Evolutionary conservation across 1,140 invertebrate genomes (phyloP), one percentile per base, ranked within the genome.

Genomic region (Drosophila willistoni): DNA sequence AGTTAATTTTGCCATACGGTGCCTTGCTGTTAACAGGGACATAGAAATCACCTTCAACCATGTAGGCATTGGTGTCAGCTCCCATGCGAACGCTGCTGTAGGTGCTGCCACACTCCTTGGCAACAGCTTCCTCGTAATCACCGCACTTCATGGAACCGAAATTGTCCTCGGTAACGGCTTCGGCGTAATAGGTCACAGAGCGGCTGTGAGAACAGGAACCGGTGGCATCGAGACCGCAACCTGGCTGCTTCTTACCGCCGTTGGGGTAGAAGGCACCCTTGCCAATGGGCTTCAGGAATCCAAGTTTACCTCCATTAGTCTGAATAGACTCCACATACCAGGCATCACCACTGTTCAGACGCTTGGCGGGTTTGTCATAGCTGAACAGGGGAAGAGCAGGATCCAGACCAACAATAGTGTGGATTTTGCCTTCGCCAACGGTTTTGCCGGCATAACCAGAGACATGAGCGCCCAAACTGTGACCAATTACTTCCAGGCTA

Each of bases 131-230:
- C 65, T 86, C 68, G 33, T 83, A 90, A 57, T 84, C 66, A 2
- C 17, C 7, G 76, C 90, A 91, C 54, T 79, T 83, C 7, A 84
- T 71, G 29, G 59, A 70, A 7, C 73, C 77, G 25, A 91, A 90
- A 65, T 81, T 81, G 29, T 86, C 68, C 36, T 73, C 12, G 7
- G 33, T 44, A 1, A 91, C 51, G 39, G 89, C 83, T 89, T 95
- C 94, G 2, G 93, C 91, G 73, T 94, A 95, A 73, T 93, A 95
- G 73, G 92, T 84, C 39, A 94, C 94, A 12, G 94, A 93, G 22
- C 93, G 91, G 5, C 65, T 66, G 72, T 94, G 94, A 29, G 93
- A 77, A 66, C 93, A 94, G 13, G 62, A 54, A 2, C 92, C 92
- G 47, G 73, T 71, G n/a, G 91, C 29, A 62, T 93, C 91, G 3